Percentiles rank a stretch among this genome's conserved stretches.
phyloP scores from a whole-genome alignment of 2,888 invertebrate genomes.

The Macropis europaea region DNA sequence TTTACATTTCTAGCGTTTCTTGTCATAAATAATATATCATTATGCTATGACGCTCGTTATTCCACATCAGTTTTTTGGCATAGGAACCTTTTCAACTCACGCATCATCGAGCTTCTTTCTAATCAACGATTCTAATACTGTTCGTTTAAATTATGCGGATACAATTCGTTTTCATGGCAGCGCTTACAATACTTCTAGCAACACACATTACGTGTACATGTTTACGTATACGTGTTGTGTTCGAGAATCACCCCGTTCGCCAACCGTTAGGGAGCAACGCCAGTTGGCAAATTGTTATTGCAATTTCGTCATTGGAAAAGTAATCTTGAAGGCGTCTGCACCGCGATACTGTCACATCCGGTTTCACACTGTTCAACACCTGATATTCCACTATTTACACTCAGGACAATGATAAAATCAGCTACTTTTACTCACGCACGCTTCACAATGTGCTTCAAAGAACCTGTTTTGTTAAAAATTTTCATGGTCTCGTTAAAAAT shows the following conservation, averaged over 20 bases:
- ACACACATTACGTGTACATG: neutral
- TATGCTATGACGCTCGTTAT: constrained; percentile 49
- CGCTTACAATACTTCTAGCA: constrained; percentile 17
- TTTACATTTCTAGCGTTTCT: constrained; percentile 29
- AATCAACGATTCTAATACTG: constrained; percentile 62
- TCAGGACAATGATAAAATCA: neutral
- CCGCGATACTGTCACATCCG: constrained; percentile 18
- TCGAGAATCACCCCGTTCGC: constrained; percentile 23
- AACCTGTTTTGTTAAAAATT: neutral
- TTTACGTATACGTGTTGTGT: neutral
- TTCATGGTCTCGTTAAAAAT: neutral
- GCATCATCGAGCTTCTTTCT: constrained; percentile 53
- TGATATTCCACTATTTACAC: constrained; percentile 9
- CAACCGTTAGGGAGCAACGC: constrained; percentile 7
- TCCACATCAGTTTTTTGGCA: constrained; percentile 56
- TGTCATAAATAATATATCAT: constrained; percentile 61
- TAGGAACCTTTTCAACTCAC: constrained; percentile 58
- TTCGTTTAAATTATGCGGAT: constrained; percentile 53
- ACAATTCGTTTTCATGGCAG: constrained; percentile 31
- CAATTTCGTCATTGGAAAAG: constrained; percentile 14
- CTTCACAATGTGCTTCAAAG: neutral
- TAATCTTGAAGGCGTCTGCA: constrained; percentile 2
- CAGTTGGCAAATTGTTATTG: constrained; percentile 33
- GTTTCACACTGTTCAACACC: constrained; percentile 12
- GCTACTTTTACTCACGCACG: neutral